Base-by-base conservation (phyloP, 1,140 invertebrate genomes). In the Theocolax elegans region DNA sequence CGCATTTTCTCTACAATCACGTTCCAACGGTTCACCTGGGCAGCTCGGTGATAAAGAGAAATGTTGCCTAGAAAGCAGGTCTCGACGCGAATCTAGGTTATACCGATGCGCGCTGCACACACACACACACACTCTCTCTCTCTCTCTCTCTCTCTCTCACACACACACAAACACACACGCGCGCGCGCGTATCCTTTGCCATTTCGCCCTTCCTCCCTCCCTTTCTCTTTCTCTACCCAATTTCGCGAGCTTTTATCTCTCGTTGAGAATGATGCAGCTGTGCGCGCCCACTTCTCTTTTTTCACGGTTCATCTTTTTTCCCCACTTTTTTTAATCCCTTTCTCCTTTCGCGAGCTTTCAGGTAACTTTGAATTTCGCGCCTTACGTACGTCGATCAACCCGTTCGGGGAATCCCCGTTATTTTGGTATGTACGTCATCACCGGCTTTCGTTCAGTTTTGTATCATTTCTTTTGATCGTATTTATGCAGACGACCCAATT, bases 11-110 rank as follows among this genome's bases (percentile, higher is more conserved):
- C n/a, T n/a, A n/a, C 42, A 64, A 35, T 35, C 31, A 35, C 31
- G 31, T 35, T 35, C 31, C 10, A 35, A 35, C 31, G 31, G 31
- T 35, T 35, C 71, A 76, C 75, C 75, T 74, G 73, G 72, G 75
- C 75, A 80, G 44, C 25, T 58, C 76, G 77, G 79, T 83, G 82
- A 84, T 85, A 84, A 85, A 84, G 83, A 85, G 84, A 86, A 86
- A 85, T 86, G 83, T 78, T 83, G 82, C 78, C 83, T 85, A 86
- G 84, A 86, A 86, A 86, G 84, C 84, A 85, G 83, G 84, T 85
- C 84, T 85, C 81, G 77, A 68, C 72, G 72, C 64, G 78, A 82
- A 85, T 85, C 82, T 85, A 85, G 84, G 84, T 83, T 83, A 85
- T 60, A 48, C 80, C 82, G 80, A 72, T 80, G 78, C 76, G 77